phyloP scores from a whole-genome alignment of 2,797 vertebrate species.

The Channa striata region DNA sequence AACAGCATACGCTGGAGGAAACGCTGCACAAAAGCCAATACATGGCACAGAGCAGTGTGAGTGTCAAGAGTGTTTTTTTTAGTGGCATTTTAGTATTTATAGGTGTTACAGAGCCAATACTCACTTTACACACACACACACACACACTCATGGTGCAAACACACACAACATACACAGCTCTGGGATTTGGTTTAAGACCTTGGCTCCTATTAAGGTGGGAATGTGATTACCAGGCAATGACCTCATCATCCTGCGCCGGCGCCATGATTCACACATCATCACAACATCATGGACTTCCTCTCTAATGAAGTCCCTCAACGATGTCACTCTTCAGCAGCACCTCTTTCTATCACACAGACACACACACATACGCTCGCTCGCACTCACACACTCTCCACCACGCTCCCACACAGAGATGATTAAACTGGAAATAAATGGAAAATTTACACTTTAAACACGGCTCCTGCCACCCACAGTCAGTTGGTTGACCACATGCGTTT shows the following conservation, averaged over 20 bases:
- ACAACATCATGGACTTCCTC: conserved; percentile 84
- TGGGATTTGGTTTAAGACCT: conserved; percentile 66
- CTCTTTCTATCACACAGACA: conserved; percentile 51
- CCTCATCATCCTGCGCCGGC: conserved; percentile 81
- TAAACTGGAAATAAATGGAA: conserved; percentile 75
- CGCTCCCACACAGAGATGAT: conserved; percentile 67
- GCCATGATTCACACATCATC: conserved; percentile 88
- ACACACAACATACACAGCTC: conserved; percentile 34
- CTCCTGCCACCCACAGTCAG: conserved; percentile 77
- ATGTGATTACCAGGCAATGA: conserved; percentile 85
- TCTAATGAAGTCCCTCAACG: conserved; percentile 86
- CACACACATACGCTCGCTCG: conserved; percentile 27
- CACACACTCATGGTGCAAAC: conserved; percentile 17
- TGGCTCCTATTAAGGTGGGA: conserved; percentile 81
- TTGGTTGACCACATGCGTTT: conserved; percentile 68
- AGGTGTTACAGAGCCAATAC: conserved; percentile 58
- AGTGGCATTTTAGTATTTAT: conserved; percentile 62
- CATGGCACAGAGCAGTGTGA: conserved; percentile 26
- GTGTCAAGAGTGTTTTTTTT: conserved; percentile 58
- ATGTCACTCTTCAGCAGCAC: conserved; percentile 65
- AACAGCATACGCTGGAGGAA: conserved; percentile 52
- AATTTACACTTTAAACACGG: conserved; percentile 72
- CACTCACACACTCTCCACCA: conserved; percentile 32
- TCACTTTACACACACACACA: conserved; percentile 23
- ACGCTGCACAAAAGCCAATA: conserved; percentile 9